Evolutionary conservation across 2,888 invertebrate species (phyloP).

Genomic region (Hoplodrina blanda): DNA sequence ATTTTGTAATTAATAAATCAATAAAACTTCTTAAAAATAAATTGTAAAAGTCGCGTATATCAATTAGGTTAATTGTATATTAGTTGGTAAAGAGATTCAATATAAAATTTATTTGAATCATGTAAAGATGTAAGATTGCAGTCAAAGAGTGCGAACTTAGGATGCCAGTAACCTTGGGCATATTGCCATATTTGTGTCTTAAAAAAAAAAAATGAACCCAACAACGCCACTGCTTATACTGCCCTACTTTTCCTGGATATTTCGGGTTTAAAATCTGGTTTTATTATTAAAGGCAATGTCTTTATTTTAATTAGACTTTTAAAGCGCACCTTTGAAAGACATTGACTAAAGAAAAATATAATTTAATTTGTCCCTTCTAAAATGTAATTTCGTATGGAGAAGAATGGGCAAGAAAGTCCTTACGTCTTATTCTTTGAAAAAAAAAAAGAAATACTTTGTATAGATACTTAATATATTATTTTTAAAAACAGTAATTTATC

Average conservation of each 20-base stretch:
- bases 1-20: conserved; percentile 14
- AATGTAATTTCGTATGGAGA: no score
- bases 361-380: no score
- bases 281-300: not conserved
- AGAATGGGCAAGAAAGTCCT: no score
- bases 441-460: no score
- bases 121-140: conserved; percentile 19
- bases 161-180: conserved; percentile 63
- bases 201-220: conserved; percentile 33
- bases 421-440: no score
- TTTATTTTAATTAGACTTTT: no score
- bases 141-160: conserved; percentile 30
- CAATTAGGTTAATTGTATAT: conserved; percentile 15
- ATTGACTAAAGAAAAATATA: no score
- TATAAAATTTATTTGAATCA: conserved; percentile 1
- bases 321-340: no score
- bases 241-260: conserved; percentile 8
- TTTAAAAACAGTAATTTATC: not conserved
- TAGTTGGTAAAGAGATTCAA: not conserved
- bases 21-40: not conserved
- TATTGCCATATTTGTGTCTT: conserved; percentile 50
- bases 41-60: not conserved
- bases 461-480: no score
- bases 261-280: not conserved
- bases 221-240: not conserved